Evolutionary conservation across 2,888 invertebrate species (phyloP).

Genomic region (Fissipunctia ypsillon): DNA sequence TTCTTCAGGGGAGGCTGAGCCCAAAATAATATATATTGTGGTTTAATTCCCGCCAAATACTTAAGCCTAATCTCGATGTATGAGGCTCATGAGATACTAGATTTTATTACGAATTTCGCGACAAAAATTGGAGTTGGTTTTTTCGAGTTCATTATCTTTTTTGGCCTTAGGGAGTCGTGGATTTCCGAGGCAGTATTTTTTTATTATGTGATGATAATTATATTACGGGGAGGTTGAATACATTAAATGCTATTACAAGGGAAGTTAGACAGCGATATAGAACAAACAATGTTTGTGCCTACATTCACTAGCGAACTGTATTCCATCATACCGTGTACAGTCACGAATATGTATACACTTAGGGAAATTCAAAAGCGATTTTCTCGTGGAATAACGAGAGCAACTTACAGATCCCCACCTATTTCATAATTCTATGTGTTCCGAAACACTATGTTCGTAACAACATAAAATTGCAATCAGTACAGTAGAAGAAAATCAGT

Average conservation of each 20-base stretch:
- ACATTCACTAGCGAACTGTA: neutral
- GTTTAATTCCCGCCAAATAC: constrained; percentile 56
- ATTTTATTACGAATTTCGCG: constrained; percentile 53
- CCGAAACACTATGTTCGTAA: no score
- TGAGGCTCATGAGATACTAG: constrained; percentile 48
- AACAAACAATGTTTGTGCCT: no score
- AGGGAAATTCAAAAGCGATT: no score
- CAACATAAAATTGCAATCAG: no score
- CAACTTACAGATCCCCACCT: no score
- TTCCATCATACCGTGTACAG: no score
- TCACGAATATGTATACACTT: no score
- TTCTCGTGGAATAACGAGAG: no score
- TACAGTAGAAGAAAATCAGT: no score
- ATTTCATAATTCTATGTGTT: no score
- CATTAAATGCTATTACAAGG: neutral
- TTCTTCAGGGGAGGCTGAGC: constrained; percentile 32
- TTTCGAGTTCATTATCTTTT: constrained; percentile 52
- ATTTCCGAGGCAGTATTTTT: constrained; percentile 32
- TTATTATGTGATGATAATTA: constrained; percentile 30
- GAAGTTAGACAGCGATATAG: neutral
- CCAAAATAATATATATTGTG: constrained; percentile 50
- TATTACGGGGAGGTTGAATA: constrained; percentile 13
- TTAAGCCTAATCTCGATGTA: constrained; percentile 50
- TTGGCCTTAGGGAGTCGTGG: constrained; percentile 41
- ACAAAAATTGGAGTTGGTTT: constrained; percentile 52